These are phyloP conservation scores for Cheilosia vernalis DNA, from an alignment of 2,888 invertebrate species.

Conservation along the genomic window DNA sequence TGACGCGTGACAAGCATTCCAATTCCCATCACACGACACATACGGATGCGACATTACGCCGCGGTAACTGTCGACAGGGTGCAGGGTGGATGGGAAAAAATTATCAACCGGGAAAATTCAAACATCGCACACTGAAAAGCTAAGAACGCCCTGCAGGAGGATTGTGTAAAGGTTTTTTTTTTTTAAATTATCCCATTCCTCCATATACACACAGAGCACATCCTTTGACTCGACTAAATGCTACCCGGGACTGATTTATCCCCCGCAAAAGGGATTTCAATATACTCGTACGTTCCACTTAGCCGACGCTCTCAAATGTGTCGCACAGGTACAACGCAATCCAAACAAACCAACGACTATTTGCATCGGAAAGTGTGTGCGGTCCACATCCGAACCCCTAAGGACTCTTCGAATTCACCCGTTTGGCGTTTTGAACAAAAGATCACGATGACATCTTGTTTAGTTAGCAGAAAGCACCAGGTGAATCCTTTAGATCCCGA, in stretches of 20 bases:
- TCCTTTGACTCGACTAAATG: slow-evolving; percentile 30
- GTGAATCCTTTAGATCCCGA: slow-evolving; percentile 63
- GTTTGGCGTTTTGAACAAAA: slow-evolving; percentile 55
- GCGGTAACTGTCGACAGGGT: neutral
- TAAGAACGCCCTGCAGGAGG: slow-evolving; percentile 18
- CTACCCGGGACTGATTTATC: slow-evolving; percentile 54
- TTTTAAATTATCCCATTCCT: slow-evolving; percentile 45
- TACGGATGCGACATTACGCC: neutral
- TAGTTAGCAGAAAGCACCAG: slow-evolving; percentile 66
- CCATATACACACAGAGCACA: slow-evolving; percentile 9
- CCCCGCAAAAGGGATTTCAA: slow-evolving; percentile 43
- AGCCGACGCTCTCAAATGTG: slow-evolving; percentile 28
- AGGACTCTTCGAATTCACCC: slow-evolving; percentile 4
- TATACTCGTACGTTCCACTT: slow-evolving; percentile 39
- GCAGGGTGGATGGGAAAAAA: neutral
- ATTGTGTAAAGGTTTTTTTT: slow-evolving; percentile 38
- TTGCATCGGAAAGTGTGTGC: slow-evolving; percentile 56
- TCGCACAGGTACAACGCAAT: slow-evolving; percentile 42
- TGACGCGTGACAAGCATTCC: neutral
- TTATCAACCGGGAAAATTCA: slow-evolving; percentile 50
- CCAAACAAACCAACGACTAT: slow-evolving; percentile 60
- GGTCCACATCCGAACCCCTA: neutral
- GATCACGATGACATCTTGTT: slow-evolving; percentile 65
- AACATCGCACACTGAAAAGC: slow-evolving; percentile 16
- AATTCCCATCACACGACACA: slow-evolving; percentile 28